These are phyloP conservation scores for Megaceryle alcyon DNA, from an alignment of 2,797 vertebrate species.

Conservation along the genomic window DNA sequence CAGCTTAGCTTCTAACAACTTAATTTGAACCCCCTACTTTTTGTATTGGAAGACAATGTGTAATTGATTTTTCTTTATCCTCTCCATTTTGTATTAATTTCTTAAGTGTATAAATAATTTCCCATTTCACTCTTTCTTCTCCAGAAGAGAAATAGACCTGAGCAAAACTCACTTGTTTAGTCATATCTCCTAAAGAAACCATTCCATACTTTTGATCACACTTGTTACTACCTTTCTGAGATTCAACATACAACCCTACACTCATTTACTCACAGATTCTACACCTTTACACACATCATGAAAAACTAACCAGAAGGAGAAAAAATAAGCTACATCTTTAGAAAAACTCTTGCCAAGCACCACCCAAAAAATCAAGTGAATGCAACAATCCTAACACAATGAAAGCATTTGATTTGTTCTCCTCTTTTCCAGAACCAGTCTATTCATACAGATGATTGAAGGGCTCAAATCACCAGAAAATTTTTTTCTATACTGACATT, in stretches of 20 bases:
- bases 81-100: neutral
- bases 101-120: neutral
- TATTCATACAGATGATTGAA: neutral
- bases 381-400: neutral
- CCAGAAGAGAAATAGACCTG: neutral
- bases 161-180: neutral
- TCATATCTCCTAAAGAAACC: rapidly evolving
- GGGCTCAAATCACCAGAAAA: neutral
- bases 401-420: neutral
- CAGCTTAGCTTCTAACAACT: neutral
- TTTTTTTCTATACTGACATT: neutral
- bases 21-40: neutral
- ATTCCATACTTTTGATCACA: neutral
- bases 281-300: neutral
- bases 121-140: neutral
- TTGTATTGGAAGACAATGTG: neutral
- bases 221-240: neutral
- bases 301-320: neutral
- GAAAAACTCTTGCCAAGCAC: neutral
- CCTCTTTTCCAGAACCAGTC: neutral
- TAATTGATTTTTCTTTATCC: neutral
- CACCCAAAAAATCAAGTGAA: neutral
- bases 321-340: neutral
- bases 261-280: neutral
- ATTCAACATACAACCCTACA: neutral